Percentiles rank a stretch among this genome's conserved stretches.
Evolutionary conservation across 2,888 invertebrate species (phyloP).

Genomic region (Stramonita haemastoma): DNA sequence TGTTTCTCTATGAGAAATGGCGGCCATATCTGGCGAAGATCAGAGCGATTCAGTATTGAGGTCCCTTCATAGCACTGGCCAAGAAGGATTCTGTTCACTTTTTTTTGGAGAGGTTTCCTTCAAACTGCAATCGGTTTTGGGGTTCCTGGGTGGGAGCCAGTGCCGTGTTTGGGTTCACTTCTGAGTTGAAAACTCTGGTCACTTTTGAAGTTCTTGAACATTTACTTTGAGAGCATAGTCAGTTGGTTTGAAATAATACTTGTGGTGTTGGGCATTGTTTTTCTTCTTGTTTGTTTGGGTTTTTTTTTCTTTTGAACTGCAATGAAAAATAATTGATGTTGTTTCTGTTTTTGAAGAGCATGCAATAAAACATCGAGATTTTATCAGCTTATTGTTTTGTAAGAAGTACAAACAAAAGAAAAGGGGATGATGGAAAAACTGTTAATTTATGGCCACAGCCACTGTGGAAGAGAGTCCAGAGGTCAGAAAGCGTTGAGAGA

Average conservation of each 20-base stretch:
- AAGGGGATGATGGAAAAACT: background rate
- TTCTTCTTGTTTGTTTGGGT: background rate
- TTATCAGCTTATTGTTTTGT: background rate
- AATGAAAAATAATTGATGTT: background rate
- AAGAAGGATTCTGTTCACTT: background rate
- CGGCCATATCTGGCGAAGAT: background rate
- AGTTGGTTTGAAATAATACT: background rate
- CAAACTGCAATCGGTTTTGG: background rate
- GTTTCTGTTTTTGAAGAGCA: conserved; percentile 13
- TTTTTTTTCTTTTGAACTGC: background rate
- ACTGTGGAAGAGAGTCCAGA: too few relatives aligned
- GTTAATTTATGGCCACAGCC: too few relatives aligned
- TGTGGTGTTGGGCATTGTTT: background rate
- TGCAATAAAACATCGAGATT: conserved; percentile 25
- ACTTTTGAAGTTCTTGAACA: background rate
- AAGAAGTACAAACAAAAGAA: background rate
- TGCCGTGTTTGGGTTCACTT: background rate
- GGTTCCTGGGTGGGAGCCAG: background rate
- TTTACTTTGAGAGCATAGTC: background rate
- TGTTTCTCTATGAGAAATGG: conserved; percentile 3
- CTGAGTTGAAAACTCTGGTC: background rate
- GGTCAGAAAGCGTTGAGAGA: too few relatives aligned
- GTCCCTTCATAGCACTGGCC: background rate
- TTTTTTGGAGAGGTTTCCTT: background rate
- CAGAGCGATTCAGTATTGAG: background rate